Conservation (phyloP, 2,113 vertebrate genomes). For the Saccopteryx leptura region DNA sequence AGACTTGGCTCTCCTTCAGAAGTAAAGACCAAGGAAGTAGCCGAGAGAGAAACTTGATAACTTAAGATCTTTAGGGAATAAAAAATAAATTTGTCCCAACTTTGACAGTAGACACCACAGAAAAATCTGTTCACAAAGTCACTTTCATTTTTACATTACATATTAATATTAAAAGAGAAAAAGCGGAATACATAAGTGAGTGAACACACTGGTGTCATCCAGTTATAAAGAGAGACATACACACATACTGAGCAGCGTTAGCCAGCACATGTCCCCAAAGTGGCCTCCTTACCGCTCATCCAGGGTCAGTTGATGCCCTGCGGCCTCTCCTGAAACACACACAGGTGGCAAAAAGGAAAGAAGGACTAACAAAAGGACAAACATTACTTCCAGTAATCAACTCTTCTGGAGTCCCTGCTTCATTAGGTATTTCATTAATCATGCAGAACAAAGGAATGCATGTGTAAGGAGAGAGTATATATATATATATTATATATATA, state of each 20-base stretch:
- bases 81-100: background rate
- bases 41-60: background rate
- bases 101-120: background rate
- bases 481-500: background rate
- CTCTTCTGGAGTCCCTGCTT: background rate
- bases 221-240: background rate
- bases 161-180: background rate
- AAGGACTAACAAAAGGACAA: background rate
- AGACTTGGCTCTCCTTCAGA: background rate
- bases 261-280: background rate
- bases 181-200: background rate
- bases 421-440: constrained; percentile 10
- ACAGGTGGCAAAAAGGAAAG: background rate
- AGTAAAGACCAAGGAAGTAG: background rate
- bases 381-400: background rate
- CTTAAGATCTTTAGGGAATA: background rate
- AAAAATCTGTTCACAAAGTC: constrained; percentile 10
- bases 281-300: background rate
- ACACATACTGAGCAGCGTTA: background rate
- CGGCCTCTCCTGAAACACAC: background rate
- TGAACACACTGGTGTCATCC: background rate
- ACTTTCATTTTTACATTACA: constrained; percentile 1
- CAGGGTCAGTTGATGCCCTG: background rate
- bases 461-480: background rate
- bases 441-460: background rate